phyloP scores from a whole-genome alignment of 1,140 invertebrate species.

The Lanistes nyassanus region DNA sequence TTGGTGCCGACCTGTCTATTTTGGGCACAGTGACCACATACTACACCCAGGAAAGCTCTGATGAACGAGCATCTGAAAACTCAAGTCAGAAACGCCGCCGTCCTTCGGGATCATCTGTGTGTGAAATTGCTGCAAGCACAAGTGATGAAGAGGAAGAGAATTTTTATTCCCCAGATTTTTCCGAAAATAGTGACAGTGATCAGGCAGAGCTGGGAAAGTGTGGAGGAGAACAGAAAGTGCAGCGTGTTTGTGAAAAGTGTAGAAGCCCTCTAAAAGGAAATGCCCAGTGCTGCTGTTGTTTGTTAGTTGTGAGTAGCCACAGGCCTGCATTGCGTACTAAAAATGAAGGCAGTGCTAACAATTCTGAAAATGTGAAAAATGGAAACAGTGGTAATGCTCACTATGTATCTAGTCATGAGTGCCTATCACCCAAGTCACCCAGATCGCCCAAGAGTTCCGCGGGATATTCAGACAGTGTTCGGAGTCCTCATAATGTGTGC shows the following conservation, averaged over 20 bases:
- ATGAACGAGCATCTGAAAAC: constrained; percentile 18
- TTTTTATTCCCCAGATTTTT: constrained; percentile 38
- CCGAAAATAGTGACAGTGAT: constrained; percentile 36
- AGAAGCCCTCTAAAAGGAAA: constrained; percentile 9
- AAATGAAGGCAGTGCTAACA: constrained; percentile 31
- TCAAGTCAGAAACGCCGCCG: constrained; percentile 20
- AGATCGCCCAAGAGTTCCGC: constrained; percentile 36
- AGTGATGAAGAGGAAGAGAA: constrained; percentile 39
- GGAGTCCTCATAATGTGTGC: constrained; percentile 19
- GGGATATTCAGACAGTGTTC: constrained; percentile 15
- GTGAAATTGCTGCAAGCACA: constrained; percentile 25
- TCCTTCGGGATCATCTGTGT: constrained; percentile 16
- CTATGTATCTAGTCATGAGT: constrained; percentile 33
- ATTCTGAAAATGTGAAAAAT: constrained; percentile 25
- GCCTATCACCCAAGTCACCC: constrained; percentile 37
- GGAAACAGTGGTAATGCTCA: constrained; percentile 15
- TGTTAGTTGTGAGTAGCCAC: constrained; percentile 25
- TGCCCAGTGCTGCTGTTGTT: constrained; percentile 17
- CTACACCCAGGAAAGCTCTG: constrained; percentile 28
- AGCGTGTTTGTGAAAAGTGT: constrained; percentile 23
- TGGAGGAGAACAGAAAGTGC: not conserved
- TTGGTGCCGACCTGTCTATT: constrained; percentile 40
- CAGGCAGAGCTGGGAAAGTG: constrained; percentile 24
- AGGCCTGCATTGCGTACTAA: constrained; percentile 32
- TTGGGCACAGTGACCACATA: constrained; percentile 34